Evolutionary conservation across 2,797 vertebrate species (phyloP).

Genomic region (Onychomys arenicola): DNA sequence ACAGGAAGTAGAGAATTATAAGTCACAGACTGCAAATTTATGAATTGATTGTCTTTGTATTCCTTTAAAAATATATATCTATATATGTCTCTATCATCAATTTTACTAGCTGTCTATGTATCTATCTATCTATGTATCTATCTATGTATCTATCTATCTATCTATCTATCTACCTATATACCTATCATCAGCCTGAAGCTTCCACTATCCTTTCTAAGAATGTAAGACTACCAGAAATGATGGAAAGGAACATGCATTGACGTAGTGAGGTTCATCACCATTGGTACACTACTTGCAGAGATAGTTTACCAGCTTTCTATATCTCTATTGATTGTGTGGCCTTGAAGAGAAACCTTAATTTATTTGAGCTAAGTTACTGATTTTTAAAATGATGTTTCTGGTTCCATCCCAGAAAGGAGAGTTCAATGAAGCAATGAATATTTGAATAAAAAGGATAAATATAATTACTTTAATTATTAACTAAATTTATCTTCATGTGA

Average conservation of each 20-base stretch:
- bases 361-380: neutral
- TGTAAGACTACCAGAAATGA: neutral
- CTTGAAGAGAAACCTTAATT: slow-evolving; percentile 25
- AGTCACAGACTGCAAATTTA: neutral
- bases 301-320: too few species aligned
- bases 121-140: too few species aligned
- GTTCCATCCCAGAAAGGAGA: neutral
- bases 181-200: neutral
- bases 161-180: too few species aligned
- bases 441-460: neutral
- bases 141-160: neutral
- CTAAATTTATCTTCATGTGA: neutral
- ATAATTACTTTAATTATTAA: slow-evolving; percentile 20
- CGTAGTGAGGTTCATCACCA: neutral
- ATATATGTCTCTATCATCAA: neutral
- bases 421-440: neutral
- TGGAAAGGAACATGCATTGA: neutral
- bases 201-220: neutral
- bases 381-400: slow-evolving; percentile 30
- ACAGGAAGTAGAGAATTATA: neutral
- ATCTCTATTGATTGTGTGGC: neutral
- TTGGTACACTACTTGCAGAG: neutral
- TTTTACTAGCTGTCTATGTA: neutral
- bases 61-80: neutral
- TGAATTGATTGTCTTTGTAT: neutral